A percentile compares a stretch with the other conserved stretches of the same genome.
These are phyloP conservation scores for Schizopygopsis pylzovi DNA, from an alignment of 2,797 vertebrate genomes.

Conservation along the genomic window DNA sequence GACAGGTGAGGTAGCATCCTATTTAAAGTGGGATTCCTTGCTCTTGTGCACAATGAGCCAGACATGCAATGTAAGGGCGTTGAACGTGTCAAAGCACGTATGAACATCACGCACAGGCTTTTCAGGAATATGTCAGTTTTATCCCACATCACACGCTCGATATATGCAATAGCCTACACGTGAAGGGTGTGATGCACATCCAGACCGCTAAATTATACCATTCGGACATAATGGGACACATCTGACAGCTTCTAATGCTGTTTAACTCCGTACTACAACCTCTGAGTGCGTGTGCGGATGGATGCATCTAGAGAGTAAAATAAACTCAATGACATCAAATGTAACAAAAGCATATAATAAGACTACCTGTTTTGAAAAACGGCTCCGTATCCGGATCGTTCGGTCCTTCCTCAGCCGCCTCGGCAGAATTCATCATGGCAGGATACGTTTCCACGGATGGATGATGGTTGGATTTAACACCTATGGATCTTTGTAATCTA, in stretches of 20 bases:
- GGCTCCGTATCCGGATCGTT: conserved; percentile 86
- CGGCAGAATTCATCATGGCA: conserved; percentile 80
- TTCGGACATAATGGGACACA: conserved; percentile 13
- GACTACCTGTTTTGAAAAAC: conserved; percentile 87
- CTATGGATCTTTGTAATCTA: conserved; percentile 56
- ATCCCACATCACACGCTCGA: not conserved
- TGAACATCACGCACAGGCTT: conserved; percentile 33
- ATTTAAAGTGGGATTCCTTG: conserved; percentile 27
- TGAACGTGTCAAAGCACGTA: conserved; percentile 45
- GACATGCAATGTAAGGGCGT: conserved; percentile 39
- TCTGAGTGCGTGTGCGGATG: not conserved
- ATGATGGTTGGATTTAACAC: conserved; percentile 49
- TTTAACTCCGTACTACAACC: conserved; percentile 23
- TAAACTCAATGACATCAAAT: conserved; percentile 27
- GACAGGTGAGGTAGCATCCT: conserved; percentile 23
- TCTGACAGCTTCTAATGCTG: not conserved
- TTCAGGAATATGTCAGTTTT: conserved; percentile 54
- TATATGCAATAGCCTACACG: conserved; percentile 4
- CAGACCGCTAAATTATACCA: not conserved
- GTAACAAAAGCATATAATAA: conserved; percentile 36
- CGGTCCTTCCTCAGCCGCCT: conserved; percentile 84
- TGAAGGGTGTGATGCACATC: conserved; percentile 50
- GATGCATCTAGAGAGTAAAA: conserved; percentile 16
- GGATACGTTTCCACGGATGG: conserved; percentile 37
- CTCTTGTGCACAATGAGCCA: conserved; percentile 26